A percentile compares a stretch with the other conserved stretches of the same genome.
Conservation (phyloP, 2,888 invertebrate species). For the Ptychoptera contaminata region DNA sequence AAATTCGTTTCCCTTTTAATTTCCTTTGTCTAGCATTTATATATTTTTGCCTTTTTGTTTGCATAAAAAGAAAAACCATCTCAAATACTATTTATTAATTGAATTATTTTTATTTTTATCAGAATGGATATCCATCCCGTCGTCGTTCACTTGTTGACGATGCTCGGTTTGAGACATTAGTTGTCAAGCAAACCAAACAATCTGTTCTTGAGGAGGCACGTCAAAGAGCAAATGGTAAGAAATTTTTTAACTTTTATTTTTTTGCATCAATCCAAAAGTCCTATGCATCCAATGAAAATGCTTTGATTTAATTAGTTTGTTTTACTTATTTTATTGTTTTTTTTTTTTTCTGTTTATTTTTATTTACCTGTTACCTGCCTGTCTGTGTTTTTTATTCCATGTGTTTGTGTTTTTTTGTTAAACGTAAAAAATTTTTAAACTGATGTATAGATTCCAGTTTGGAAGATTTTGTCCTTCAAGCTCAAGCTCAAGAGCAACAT, state of each 20-base stretch:
- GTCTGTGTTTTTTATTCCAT: conserved; percentile 14
- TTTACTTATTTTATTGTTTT: conserved; percentile 9
- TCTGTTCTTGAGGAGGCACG: conserved; percentile 82
- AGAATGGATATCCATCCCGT: conserved; percentile 95
- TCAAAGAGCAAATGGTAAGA: conserved; percentile 71
- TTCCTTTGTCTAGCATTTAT: conserved; percentile 1
- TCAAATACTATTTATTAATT: conserved; percentile 4
- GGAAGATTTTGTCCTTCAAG: conserved; percentile 47
- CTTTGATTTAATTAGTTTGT: conserved; percentile 3
- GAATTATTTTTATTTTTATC: conserved; percentile 28
- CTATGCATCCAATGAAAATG: too few species aligned
- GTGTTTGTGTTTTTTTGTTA: conserved; percentile 14
- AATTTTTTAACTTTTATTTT: background rate
- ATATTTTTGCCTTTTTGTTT: background rate
- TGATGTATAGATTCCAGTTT: conserved; percentile 40
- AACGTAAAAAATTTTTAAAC: conserved; percentile 13
- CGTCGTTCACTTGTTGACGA: conserved; percentile 93
- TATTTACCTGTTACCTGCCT: conserved; percentile 10
- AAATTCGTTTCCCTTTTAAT: background rate
- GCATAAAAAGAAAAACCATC: background rate
- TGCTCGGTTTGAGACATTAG: conserved; percentile 90
- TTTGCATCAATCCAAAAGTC: too few species aligned
- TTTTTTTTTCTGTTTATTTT: conserved; percentile 13
- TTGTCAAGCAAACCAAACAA: conserved; percentile 90
- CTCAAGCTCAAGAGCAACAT: conserved; percentile 25